These are phyloP conservation scores for Sardinella longiceps DNA, from an alignment of 2,797 vertebrate genomes.

Conservation along the genomic window DNA sequence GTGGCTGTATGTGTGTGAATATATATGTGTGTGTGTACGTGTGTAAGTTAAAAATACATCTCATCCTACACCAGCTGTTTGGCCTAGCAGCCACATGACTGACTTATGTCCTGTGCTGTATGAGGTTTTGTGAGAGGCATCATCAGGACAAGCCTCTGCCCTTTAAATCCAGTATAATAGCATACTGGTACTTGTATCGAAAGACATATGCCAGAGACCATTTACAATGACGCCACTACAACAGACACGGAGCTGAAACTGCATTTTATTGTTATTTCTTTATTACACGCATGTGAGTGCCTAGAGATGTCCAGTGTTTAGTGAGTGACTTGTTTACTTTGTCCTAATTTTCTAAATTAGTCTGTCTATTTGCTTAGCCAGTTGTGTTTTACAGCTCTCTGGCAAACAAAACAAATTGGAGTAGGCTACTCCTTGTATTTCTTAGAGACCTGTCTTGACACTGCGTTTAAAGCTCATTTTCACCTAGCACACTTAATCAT, in stretches of 20 bases:
- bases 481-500: no score
- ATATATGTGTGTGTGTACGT: not conserved
- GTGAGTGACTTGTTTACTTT: not conserved
- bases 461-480: no score
- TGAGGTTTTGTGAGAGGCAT: not conserved
- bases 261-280: not conserved
- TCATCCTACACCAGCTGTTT: conserved; percentile 2
- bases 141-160: not conserved
- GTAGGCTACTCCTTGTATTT: no score
- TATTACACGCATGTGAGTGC: no score
- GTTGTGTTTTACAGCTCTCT: no score
- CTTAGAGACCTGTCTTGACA: no score
- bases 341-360: not conserved
- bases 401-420: no score
- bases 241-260: not conserved
- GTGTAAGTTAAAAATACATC: not conserved
- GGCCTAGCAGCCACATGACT: not conserved
- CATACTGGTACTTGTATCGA: not conserved
- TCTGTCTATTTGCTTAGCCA: not conserved
- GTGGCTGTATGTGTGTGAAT: not conserved
- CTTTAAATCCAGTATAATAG: not conserved
- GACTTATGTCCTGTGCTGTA: not conserved
- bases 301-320: not conserved
- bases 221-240: not conserved
- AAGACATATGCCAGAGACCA: not conserved